Evolutionary conservation across 2,888 invertebrate species (phyloP).

Genomic region (Sesamia inferens): DNA sequence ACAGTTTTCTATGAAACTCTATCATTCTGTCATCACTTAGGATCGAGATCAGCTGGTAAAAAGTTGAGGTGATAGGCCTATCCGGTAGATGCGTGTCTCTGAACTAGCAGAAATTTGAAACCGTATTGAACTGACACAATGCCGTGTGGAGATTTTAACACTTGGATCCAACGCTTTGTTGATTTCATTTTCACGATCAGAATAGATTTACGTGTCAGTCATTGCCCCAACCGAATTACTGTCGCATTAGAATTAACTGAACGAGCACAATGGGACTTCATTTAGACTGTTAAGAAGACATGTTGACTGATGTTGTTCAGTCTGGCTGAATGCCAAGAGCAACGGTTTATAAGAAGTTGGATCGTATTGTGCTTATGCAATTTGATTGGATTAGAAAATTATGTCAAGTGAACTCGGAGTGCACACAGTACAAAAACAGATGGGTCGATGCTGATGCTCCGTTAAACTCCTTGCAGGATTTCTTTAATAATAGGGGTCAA

Average conservation of each 20-base stretch:
- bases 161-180: slow-evolving; percentile 13
- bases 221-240: slow-evolving; percentile 33
- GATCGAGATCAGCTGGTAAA: not conserved
- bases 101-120: not conserved
- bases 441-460: not conserved
- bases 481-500: not conserved
- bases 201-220: slow-evolving; percentile 45
- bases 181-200: slow-evolving; percentile 23
- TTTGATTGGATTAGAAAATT: slow-evolving; percentile 31
- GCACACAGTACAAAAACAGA: not conserved
- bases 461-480: not conserved
- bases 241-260: slow-evolving; percentile 10
- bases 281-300: slow-evolving; percentile 35
- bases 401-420: slow-evolving; percentile 12
- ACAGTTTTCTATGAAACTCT: not conserved
- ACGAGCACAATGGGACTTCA: slow-evolving; percentile 39
- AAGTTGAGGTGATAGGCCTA: not conserved
- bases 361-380: slow-evolving; percentile 32
- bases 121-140: not conserved
- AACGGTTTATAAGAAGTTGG: slow-evolving; percentile 1
- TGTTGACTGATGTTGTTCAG: slow-evolving; percentile 34
- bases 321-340: slow-evolving; percentile 37
- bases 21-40: not conserved
- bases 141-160: slow-evolving; percentile 2
- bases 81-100: not conserved